These are phyloP conservation scores for Alca torda DNA, from an alignment of 2,797 vertebrate genomes.

Conservation along the genomic window DNA sequence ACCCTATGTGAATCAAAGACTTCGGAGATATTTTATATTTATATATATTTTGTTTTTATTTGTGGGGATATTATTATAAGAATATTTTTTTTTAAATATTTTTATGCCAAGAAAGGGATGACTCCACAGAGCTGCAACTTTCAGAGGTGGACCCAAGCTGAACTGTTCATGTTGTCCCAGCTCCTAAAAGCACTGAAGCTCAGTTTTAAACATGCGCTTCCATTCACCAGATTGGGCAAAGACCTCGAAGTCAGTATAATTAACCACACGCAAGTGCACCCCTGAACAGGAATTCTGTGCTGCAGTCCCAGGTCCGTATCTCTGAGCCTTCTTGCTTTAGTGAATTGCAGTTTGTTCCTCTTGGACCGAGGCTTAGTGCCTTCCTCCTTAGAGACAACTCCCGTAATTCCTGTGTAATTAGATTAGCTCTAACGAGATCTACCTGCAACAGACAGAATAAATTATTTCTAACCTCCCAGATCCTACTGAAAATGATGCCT, in stretches of 20 bases:
- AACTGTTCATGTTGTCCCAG: background rate
- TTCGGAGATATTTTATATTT: background rate
- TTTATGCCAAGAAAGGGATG: background rate
- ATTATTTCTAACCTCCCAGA: background rate
- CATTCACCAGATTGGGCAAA: background rate
- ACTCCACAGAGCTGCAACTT: background rate
- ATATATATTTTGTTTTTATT: background rate
- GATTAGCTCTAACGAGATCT: background rate
- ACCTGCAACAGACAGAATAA: background rate
- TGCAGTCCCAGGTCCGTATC: background rate
- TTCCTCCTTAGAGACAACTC: background rate
- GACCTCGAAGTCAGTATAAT: background rate
- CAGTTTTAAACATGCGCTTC: background rate
- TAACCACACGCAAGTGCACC: background rate
- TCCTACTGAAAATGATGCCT: background rate
- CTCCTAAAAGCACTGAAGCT: background rate
- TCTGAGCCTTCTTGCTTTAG: background rate
- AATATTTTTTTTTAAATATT: too few relatives aligned
- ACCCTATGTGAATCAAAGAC: fast-evolving
- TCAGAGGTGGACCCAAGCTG: background rate
- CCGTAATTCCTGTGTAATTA: background rate
- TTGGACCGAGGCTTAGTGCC: background rate
- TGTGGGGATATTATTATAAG: too few relatives aligned
- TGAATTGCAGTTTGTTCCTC: background rate
- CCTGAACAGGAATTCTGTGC: background rate